phyloP scores from a whole-genome alignment of 2,888 invertebrate genomes.

The Tachystola acroxantha region DNA sequence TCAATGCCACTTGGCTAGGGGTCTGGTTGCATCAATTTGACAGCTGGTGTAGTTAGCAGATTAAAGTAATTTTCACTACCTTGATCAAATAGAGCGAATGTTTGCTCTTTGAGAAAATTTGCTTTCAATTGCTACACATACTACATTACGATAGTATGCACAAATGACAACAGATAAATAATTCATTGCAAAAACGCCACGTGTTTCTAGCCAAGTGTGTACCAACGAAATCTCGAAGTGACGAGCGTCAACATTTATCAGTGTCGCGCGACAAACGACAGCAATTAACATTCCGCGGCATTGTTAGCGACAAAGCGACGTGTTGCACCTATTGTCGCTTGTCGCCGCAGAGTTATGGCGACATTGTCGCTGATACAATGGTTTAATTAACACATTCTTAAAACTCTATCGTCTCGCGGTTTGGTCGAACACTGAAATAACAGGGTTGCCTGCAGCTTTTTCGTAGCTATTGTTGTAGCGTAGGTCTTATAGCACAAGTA shows the following conservation, averaged over 20 bases:
- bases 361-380: slow-evolving; percentile 10
- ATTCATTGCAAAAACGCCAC: slow-evolving; percentile 15
- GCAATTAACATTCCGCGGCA: slow-evolving; percentile 71
- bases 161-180: neutral
- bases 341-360: slow-evolving; percentile 26
- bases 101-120: too few relatives aligned
- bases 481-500: too few relatives aligned
- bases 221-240: slow-evolving; percentile 47
- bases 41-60: too few relatives aligned
- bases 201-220: slow-evolving; percentile 32
- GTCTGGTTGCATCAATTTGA: too few relatives aligned
- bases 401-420: neutral
- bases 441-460: too few relatives aligned
- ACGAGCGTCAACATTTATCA: slow-evolving; percentile 72
- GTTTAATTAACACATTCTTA: too few relatives aligned
- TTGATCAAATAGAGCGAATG: too few relatives aligned
- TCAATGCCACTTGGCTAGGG: too few relatives aligned
- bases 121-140: too few relatives aligned
- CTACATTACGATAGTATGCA: too few relatives aligned
- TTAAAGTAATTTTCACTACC: too few relatives aligned
- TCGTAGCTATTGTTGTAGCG: too few relatives aligned
- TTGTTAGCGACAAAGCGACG: slow-evolving; percentile 43
- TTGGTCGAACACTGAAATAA: neutral
- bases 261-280: slow-evolving; percentile 68
- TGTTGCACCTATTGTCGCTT: slow-evolving; percentile 22